Conservation (phyloP, 2,113 vertebrate genomes). For the Dasyornis broadbenti region DNA sequence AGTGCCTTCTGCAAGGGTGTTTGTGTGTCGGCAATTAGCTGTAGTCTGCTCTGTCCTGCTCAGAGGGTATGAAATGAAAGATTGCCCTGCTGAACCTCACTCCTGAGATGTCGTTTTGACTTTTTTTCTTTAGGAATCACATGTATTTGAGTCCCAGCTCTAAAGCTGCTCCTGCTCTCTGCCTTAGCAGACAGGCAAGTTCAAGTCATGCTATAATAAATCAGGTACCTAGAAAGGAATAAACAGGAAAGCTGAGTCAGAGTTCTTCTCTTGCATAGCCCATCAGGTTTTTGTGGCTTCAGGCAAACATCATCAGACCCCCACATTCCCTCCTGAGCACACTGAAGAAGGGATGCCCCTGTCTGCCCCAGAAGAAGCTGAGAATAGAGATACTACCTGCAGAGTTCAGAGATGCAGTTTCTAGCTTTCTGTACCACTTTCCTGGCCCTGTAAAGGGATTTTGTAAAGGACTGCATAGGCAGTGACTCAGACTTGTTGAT, state of each 20-base stretch:
- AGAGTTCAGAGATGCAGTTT: background rate
- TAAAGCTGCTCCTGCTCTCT: background rate
- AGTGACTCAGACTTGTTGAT: constrained; percentile 43
- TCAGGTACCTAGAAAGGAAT: background rate
- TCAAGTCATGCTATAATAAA: background rate
- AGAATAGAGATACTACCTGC: background rate
- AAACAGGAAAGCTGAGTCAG: background rate
- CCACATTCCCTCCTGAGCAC: background rate
- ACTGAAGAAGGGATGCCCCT: fast-evolving
- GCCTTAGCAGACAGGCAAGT: background rate
- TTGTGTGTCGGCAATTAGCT: background rate
- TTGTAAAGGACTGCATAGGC: background rate
- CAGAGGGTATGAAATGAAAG: background rate
- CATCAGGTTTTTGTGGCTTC: background rate
- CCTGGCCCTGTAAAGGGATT: background rate
- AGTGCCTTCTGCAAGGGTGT: background rate
- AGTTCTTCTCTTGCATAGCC: background rate
- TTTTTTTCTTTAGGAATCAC: background rate
- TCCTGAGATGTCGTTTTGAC: background rate
- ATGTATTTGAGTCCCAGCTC: background rate
- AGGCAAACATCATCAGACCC: background rate
- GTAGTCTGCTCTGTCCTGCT: background rate
- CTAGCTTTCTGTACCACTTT: background rate
- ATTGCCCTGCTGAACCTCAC: background rate
- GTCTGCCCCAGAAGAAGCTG: background rate